These are phyloP conservation scores for Charanyca ferruginea DNA, from an alignment of 2,888 invertebrate species.

Conservation along the genomic window DNA sequence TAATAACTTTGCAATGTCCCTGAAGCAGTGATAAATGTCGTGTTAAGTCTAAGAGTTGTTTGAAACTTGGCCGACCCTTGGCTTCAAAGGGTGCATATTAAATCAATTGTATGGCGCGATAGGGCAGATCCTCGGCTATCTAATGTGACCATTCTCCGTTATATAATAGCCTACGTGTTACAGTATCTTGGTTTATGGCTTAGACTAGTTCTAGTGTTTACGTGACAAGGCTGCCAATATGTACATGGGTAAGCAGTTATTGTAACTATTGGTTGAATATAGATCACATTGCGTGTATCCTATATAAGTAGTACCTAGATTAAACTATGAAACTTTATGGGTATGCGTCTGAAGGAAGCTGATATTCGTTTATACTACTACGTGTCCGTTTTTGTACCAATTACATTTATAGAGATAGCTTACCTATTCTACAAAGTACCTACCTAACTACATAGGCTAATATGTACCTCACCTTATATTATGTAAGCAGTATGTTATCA, in stretches of 20 bases:
- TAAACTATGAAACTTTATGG: too few relatives aligned
- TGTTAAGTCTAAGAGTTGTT: constrained; percentile 38
- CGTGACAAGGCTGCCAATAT: constrained; percentile 4
- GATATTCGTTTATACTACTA: not conserved
- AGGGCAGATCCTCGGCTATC: constrained; percentile 47
- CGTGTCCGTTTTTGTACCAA: too few relatives aligned
- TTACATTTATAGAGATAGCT: too few relatives aligned
- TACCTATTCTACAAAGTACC: too few relatives aligned
- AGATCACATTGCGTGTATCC: not conserved
- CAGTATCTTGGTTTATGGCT: constrained; percentile 32
- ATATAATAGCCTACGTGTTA: constrained; percentile 46
- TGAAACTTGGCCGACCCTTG: constrained; percentile 50
- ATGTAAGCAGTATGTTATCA: too few relatives aligned
- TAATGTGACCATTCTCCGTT: constrained; percentile 51
- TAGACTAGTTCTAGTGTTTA: constrained; percentile 21
- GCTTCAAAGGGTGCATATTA: constrained; percentile 58
- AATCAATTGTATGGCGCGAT: constrained; percentile 56
- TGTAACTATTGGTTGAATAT: not conserved
- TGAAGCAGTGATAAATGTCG: constrained; percentile 37
- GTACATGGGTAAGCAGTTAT: not conserved
- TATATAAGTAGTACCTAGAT: not conserved
- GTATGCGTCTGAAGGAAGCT: too few relatives aligned
- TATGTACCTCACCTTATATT: too few relatives aligned
- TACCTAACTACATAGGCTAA: too few relatives aligned
- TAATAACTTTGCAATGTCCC: constrained; percentile 7